phyloP scores from a whole-genome alignment of 2,888 invertebrate genomes.

The Dynastes tityus region DNA sequence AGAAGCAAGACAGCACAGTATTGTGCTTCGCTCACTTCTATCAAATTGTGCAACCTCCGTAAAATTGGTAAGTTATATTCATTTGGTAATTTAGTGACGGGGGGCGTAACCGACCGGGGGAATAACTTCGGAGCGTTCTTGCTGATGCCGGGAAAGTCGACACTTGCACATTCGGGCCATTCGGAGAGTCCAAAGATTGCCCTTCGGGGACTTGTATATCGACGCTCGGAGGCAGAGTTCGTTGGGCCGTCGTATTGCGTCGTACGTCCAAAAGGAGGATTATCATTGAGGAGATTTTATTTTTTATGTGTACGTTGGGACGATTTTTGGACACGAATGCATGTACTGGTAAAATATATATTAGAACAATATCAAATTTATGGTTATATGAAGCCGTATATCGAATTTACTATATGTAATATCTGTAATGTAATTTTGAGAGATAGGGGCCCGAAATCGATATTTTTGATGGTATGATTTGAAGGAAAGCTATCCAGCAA shows the following conservation, averaged over 20 bases:
- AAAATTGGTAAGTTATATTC: conserved; percentile 58
- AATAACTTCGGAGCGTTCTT: conserved; percentile 49
- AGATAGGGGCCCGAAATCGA: not conserved
- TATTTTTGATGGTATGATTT: not conserved
- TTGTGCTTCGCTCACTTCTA: conserved; percentile 46
- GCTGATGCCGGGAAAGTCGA: conserved; percentile 50
- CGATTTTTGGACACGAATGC: conserved; percentile 30
- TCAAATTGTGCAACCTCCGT: conserved; percentile 58
- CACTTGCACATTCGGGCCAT: conserved; percentile 48
- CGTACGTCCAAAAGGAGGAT: conserved; percentile 40
- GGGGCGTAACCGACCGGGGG: conserved; percentile 47
- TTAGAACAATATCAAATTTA: conserved; percentile 35
- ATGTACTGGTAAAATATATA: conserved; percentile 36
- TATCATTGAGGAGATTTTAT: conserved; percentile 43
- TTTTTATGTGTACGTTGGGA: conserved; percentile 38
- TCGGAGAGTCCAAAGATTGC: conserved; percentile 50
- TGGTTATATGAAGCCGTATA: conserved; percentile 15
- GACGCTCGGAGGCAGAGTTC: conserved; percentile 40
- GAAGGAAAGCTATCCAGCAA: not conserved
- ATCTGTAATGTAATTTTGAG: conserved; percentile 28
- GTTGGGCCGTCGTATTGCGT: conserved; percentile 32
- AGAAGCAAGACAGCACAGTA: not conserved
- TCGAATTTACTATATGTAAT: conserved; percentile 17
- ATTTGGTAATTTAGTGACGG: conserved; percentile 55
- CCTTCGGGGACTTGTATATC: conserved; percentile 48